These are phyloP conservation scores for Chaetoderma sp. DNA, from an alignment of 2,888 invertebrate species.

Conservation along the genomic window DNA sequence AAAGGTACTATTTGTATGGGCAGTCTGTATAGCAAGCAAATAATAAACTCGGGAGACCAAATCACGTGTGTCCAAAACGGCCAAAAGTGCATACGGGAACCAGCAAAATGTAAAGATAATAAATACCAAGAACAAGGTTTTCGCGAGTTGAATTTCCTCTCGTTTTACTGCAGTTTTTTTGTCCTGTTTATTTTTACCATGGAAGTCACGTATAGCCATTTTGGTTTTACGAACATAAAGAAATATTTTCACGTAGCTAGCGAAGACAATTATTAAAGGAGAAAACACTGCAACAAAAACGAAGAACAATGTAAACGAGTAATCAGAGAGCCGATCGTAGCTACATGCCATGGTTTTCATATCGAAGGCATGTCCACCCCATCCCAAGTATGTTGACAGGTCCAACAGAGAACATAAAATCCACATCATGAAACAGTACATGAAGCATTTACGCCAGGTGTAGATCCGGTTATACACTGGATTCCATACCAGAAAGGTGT, in stretches of 20 bases:
- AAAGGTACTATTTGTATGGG: constrained; percentile 1
- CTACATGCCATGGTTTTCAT: constrained; percentile 10
- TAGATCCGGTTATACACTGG: constrained; percentile 7
- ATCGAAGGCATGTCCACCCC: constrained; percentile 8
- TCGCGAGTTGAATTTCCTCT: not conserved
- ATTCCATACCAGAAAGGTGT: not conserved
- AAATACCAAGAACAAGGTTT: constrained; percentile 1
- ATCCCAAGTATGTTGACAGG: constrained; percentile 21
- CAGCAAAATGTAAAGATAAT: not conserved
- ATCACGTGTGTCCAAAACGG: not conserved
- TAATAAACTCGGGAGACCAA: not conserved
- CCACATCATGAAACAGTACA: constrained; percentile 23
- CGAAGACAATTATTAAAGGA: not conserved
- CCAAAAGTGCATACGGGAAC: constrained; percentile 1
- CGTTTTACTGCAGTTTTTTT: not conserved
- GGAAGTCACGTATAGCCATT: not conserved
- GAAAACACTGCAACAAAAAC: not conserved
- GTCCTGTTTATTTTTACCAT: not conserved
- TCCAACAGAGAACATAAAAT: constrained; percentile 16
- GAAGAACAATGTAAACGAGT: constrained; percentile 4
- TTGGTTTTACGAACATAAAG: not conserved
- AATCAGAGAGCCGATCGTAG: not conserved
- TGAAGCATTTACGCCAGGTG: constrained; percentile 20
- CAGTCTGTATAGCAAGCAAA: constrained; percentile 1
- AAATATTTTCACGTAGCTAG: constrained; percentile 4